Conservation (phyloP, 2,797 vertebrate genomes). For the Choloepus didactylus region DNA sequence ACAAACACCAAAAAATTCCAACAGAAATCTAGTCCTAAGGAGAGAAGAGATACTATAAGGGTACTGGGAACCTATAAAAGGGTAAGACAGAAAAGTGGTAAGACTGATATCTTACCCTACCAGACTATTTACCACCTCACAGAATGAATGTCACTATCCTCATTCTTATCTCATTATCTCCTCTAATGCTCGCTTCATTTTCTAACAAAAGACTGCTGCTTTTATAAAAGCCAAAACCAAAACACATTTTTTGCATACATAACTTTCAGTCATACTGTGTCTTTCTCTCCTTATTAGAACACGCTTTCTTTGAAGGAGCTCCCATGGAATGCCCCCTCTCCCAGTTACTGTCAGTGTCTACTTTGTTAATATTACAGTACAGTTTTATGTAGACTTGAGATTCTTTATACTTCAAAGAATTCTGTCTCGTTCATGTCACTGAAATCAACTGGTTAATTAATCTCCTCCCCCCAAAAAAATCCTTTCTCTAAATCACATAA, state of each 20-base stretch:
- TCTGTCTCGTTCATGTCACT: background rate
- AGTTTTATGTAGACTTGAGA: conserved; percentile 5
- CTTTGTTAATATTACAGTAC: conserved; percentile 26
- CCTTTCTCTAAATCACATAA: conserved; percentile 9
- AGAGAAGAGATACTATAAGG: background rate
- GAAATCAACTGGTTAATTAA: conserved; percentile 46
- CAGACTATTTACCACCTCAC: background rate
- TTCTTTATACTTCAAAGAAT: conserved; percentile 38
- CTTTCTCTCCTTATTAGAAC: background rate
- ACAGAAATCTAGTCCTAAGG: background rate
- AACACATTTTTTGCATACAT: background rate
- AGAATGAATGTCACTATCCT: background rate
- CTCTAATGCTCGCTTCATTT: conserved; percentile 15
- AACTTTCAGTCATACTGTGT: background rate
- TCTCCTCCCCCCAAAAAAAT: background rate
- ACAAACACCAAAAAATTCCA: background rate
- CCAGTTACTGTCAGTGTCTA: background rate
- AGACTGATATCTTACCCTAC: background rate
- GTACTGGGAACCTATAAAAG: background rate
- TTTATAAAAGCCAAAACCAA: background rate
- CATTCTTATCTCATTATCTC: background rate
- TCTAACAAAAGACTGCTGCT: background rate
- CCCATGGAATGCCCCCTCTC: background rate
- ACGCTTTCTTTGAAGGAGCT: background rate
- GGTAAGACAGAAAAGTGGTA: background rate